Base-by-base conservation (phyloP, 2,797 vertebrate genomes). In the Sphenopsis melanotis region DNA sequence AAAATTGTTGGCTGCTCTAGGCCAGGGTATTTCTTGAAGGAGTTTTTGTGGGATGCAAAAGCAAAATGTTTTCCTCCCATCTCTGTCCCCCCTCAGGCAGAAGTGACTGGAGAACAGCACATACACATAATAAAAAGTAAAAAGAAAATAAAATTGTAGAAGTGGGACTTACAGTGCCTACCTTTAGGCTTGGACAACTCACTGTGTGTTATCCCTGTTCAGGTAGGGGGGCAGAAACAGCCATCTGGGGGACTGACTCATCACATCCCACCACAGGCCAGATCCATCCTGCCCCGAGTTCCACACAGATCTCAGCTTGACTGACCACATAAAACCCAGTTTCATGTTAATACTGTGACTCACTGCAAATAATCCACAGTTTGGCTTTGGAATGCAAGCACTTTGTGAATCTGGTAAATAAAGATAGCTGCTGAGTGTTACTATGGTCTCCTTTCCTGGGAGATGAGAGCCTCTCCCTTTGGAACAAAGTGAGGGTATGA, bases 271-370 rank as follows among this genome's bases (percentile, higher is more conserved):
- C 68, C 63, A 30, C 23, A 15, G 0, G 4, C 10, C 13, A 84
- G 37, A 60, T 57, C 30, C 72, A 57, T 57, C 56, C 56, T 57
- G 56, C 23, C 55, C 34, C 1, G 0, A 85, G n/a, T 23, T 84
- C 75, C 26, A 52, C n/a, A 50, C 0, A 74, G 63, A 0, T 0
- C 46, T 46, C 2, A 0, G 64, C 47, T 29, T 11, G 9, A 80
- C 60, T 20, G 29, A 69, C 50, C 12, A 11, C 86, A 65, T 32
- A n/a, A 55, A 85, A 47, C 72, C 56, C 2, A 6, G 15, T 55
- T 89, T 42, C 63, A 69, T 10, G 21, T 63, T 60, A n/a, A 24
- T 29, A 41, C 9, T 21, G 41, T 86, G 88, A 91, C 60, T 82
- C 57, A 65, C 29, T 60, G 93, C 80, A 77, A 77, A 77, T 23